Evolutionary conservation across 2,888 invertebrate genomes (phyloP).

Genomic region (Barypeithes pellucidus): DNA sequence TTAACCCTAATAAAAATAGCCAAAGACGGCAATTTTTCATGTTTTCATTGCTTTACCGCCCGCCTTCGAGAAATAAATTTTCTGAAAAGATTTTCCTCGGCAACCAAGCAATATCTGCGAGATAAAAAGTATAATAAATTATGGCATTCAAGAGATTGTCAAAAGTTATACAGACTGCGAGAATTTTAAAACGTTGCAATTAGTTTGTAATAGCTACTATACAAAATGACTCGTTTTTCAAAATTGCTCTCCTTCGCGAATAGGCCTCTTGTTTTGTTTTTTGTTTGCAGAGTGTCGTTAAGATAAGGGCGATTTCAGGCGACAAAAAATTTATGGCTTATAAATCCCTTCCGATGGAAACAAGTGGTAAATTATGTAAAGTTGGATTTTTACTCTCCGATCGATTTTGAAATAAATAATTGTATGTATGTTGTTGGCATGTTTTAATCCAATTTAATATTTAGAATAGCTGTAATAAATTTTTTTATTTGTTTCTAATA

Average conservation of each 20-base stretch:
- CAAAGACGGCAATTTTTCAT: constrained; percentile 49
- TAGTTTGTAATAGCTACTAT: constrained; percentile 69
- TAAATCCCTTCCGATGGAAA: too few relatives aligned
- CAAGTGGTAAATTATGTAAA: too few relatives aligned
- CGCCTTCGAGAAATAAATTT: constrained; percentile 45
- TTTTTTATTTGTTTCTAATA: too few relatives aligned
- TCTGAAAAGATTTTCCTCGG: constrained; percentile 46
- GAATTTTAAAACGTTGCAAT: constrained; percentile 70
- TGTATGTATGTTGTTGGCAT: too few relatives aligned
- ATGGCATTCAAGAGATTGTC: constrained; percentile 68
- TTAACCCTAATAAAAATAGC: constrained; percentile 18
- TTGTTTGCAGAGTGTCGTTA: constrained; percentile 1
- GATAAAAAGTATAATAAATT: constrained; percentile 65
- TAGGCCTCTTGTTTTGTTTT: constrained; percentile 38
- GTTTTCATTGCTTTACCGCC: constrained; percentile 38
- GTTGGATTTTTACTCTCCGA: too few relatives aligned
- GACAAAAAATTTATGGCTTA: too few relatives aligned
- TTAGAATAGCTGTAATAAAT: too few relatives aligned
- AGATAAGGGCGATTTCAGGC: too few relatives aligned
- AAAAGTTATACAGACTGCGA: constrained; percentile 67
- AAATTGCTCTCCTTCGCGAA: constrained; percentile 69
- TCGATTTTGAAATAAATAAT: too few relatives aligned
- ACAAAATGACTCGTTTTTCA: constrained; percentile 72
- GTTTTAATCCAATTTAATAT: too few relatives aligned
- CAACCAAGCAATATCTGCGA: constrained; percentile 47